Evolutionary conservation across 64 coral and sea anemone species (phyloP).

Genomic region (Pachyseris speciosa): DNA sequence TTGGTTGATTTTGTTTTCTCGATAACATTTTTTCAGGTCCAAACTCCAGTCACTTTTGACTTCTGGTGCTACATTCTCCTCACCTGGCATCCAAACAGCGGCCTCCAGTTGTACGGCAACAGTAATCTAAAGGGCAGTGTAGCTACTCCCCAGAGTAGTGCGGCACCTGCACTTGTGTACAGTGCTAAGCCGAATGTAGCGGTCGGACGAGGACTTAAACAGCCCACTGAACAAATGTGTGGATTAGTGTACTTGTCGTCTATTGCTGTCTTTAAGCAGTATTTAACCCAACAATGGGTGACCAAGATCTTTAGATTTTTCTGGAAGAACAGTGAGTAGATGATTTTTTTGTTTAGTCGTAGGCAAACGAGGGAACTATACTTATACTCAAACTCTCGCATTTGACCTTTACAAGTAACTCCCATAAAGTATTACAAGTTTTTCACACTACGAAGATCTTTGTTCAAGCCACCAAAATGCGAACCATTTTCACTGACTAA

Average conservation of each 20-base stretch:
- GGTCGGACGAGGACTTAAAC: conserved; percentile 73
- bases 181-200: conserved; percentile 65
- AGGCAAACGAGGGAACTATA: no score
- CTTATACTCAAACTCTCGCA: no score
- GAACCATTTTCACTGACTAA: no score
- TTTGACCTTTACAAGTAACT: no score
- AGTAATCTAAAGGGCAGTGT: background rate
- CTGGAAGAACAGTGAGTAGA: conserved; percentile 93
- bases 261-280: conserved; percentile 91
- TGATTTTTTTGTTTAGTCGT: background rate
- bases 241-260: conserved; percentile 87
- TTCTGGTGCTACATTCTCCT: conserved; percentile 87
- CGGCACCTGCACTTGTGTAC: conserved; percentile 33
- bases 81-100: conserved; percentile 80
- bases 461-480: no score
- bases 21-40: conserved; percentile 31
- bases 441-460: no score
- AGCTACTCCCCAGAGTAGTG: background rate
- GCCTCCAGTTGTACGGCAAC: conserved; percentile 75
- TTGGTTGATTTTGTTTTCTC: background rate
- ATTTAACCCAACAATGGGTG: conserved; percentile 34
- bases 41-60: conserved; percentile 35
- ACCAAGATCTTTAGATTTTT: conserved; percentile 81
- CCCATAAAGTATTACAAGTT: no score
- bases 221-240: conserved; percentile 29